A percentile compares a stretch with the other conserved stretches of the same genome.
phyloP scores from a whole-genome alignment of 2,888 invertebrate species.

The Melitaea athalia region DNA sequence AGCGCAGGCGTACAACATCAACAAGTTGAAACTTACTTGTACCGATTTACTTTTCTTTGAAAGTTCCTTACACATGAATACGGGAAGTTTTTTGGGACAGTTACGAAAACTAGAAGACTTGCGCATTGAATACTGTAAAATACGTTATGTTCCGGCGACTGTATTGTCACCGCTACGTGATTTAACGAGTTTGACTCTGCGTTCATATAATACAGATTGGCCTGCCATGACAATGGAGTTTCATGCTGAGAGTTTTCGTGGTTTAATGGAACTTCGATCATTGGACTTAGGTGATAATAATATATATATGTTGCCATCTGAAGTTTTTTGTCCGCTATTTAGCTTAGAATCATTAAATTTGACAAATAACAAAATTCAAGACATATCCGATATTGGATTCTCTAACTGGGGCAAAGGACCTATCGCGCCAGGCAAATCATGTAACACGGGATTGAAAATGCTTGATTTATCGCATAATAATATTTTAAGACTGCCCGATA shows the following conservation, averaged over 20 bases:
- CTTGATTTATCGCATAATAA: slow-evolving; percentile 89
- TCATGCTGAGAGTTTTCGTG: slow-evolving; percentile 87
- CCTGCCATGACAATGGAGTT: slow-evolving; percentile 90
- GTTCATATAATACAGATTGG: slow-evolving; percentile 90
- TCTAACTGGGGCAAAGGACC: slow-evolving; percentile 87
- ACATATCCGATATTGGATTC: slow-evolving; percentile 88
- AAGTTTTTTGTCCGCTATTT: slow-evolving; percentile 87
- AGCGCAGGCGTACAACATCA: slow-evolving; percentile 87
- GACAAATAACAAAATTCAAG: slow-evolving; percentile 90
- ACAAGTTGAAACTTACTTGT: slow-evolving; percentile 86
- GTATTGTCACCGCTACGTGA: slow-evolving; percentile 86
- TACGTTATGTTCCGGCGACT: slow-evolving; percentile 87
- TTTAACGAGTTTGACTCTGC: slow-evolving; percentile 85
- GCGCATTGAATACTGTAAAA: slow-evolving; percentile 89
- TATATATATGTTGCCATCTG: slow-evolving; percentile 87
- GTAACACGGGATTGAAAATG: slow-evolving; percentile 86
- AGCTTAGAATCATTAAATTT: slow-evolving; percentile 87
- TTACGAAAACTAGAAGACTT: slow-evolving; percentile 87
- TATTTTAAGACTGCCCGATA: slow-evolving; percentile 86
- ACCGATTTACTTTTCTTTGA: slow-evolving; percentile 89
- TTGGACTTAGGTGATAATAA: slow-evolving; percentile 89
- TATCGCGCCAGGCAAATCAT: slow-evolving; percentile 85
- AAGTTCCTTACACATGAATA: slow-evolving; percentile 85
- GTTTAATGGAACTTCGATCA: slow-evolving; percentile 85
- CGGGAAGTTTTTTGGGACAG: slow-evolving; percentile 83